phyloP scores from a whole-genome alignment of 2,888 invertebrate genomes.

The Vanessa cardui region DNA sequence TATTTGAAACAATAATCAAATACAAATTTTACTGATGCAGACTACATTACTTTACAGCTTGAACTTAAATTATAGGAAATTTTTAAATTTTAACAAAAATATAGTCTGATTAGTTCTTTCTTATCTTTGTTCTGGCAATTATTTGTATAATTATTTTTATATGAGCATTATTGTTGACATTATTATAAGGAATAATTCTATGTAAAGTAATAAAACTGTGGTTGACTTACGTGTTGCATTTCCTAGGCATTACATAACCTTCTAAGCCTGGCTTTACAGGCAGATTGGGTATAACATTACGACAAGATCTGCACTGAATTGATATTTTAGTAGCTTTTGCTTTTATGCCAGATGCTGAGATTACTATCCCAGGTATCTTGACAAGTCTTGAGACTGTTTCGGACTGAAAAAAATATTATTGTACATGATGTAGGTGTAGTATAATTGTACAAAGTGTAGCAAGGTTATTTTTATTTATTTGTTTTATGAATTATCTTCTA shows the following conservation, averaged over 20 bases:
- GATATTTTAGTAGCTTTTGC: constrained; percentile 98
- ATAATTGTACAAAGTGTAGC: too few species aligned
- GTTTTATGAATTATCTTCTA: too few species aligned
- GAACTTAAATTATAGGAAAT: too few species aligned
- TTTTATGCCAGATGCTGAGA: constrained; percentile 96
- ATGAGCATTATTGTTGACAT: background rate
- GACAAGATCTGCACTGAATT: constrained; percentile 97
- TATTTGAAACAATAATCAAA: too few species aligned
- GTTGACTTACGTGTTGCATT: constrained; percentile 92
- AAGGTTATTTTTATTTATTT: too few species aligned
- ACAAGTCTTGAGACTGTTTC: constrained; percentile 96
- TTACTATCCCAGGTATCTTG: constrained; percentile 97
- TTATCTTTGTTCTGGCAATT: too few species aligned
- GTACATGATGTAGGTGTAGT: too few species aligned
- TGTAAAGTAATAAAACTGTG: background rate
- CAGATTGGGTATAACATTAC: constrained; percentile 93
- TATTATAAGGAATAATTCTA: background rate
- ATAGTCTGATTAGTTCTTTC: too few species aligned
- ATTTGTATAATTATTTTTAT: background rate
- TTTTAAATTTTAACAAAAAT: background rate
- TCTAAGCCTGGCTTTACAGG: constrained; percentile 97
- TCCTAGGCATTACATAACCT: constrained; percentile 96
- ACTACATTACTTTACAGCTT: too few species aligned
- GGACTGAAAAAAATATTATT: constrained; percentile 84
- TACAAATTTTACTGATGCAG: too few species aligned